A percentile compares a stretch with the other conserved stretches of the same genome.
Evolutionary conservation across 2,888 invertebrate genomes (phyloP).

Genomic region (Strigamia maritima): DNA sequence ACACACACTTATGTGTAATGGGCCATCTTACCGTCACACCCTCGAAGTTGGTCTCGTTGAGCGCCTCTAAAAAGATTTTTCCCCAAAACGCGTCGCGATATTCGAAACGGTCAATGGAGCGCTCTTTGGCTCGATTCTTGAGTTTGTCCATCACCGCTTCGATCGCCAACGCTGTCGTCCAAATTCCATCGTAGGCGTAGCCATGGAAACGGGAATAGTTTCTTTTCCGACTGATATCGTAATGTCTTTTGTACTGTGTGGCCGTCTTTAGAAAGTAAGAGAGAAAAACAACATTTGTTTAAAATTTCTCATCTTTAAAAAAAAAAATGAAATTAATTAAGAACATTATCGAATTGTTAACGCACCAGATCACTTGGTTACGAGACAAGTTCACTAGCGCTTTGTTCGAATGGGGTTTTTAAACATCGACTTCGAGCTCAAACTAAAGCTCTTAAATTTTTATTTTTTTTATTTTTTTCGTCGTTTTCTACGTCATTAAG

Average conservation of each 20-base stretch:
- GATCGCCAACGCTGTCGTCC: constrained; percentile 94
- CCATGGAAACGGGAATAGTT: constrained; percentile 89
- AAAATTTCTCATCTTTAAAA: neutral
- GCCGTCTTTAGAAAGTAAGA: constrained; percentile 66
- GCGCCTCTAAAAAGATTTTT: constrained; percentile 75
- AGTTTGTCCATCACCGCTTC: constrained; percentile 80
- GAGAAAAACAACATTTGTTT: neutral
- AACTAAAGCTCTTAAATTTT: too few species aligned
- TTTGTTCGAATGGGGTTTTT: too few species aligned
- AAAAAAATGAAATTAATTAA: neutral
- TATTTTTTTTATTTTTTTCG: too few species aligned
- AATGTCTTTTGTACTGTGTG: constrained; percentile 79
- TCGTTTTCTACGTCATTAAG: too few species aligned
- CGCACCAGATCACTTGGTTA: too few species aligned
- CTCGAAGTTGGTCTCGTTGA: constrained; percentile 88
- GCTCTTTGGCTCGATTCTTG: constrained; percentile 48
- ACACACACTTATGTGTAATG: neutral
- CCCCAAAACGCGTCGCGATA: constrained; percentile 87
- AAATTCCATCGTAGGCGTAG: constrained; percentile 97
- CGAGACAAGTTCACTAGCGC: too few species aligned
- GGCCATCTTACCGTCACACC: constrained; percentile 70
- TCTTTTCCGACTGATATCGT: constrained; percentile 71
- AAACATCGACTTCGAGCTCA: too few species aligned
- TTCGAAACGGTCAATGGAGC: constrained; percentile 66
- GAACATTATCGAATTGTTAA: constrained; percentile 24